phyloP scores from a whole-genome alignment of 2,113 vertebrate genomes.

The Panurus biarmicus region DNA sequence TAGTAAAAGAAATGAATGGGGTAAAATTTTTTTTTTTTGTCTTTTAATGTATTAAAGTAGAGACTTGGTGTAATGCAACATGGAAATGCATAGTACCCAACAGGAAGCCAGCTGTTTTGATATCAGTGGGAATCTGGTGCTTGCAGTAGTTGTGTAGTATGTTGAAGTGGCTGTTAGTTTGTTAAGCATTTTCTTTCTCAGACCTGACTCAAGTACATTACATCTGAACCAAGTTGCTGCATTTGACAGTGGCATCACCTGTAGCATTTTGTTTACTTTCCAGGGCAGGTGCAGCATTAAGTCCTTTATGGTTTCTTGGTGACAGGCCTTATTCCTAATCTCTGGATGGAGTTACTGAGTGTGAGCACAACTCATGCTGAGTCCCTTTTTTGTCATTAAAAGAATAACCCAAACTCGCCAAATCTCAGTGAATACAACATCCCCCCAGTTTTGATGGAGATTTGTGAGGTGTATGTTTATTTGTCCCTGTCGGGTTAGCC shows the following conservation, averaged over 20 bases:
- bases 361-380: background rate
- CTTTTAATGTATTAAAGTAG: background rate
- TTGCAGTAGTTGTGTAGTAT: background rate
- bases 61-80: background rate
- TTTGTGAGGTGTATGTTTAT: rapidly evolving
- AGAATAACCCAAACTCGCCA: background rate
- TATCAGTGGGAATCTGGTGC: background rate
- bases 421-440: background rate
- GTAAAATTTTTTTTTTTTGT: background rate
- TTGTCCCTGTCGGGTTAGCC: background rate
- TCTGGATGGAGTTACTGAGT: background rate
- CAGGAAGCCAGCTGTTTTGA: background rate
- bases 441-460: background rate
- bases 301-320: background rate
- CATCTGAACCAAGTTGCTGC: background rate
- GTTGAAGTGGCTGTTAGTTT: background rate
- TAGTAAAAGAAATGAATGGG: background rate
- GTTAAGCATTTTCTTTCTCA: background rate
- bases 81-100: background rate
- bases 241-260: background rate
- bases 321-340: background rate
- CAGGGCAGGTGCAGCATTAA: background rate
- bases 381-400: background rate
- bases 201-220: background rate
- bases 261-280: conserved; percentile 16